A percentile compares a stretch with the other conserved stretches of the same genome.
These are phyloP conservation scores for Hydroisotoma schaefferi DNA, from an alignment of 2,888 invertebrate genomes.

Conservation along the genomic window DNA sequence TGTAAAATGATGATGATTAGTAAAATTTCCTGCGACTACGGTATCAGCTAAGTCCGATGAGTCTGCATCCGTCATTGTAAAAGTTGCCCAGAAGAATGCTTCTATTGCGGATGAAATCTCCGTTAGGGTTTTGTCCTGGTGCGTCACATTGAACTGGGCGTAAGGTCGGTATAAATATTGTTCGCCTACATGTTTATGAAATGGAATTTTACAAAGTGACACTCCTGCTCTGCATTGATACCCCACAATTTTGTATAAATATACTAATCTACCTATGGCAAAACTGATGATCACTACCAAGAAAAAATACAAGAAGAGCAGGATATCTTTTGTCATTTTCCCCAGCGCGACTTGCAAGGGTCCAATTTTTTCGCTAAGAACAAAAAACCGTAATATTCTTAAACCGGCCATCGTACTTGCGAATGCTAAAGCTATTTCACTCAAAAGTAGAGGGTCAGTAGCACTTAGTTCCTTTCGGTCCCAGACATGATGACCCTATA, in stretches of 20 bases:
- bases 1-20: conserved; percentile 58
- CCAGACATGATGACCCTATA: background rate
- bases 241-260: too few species aligned
- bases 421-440: conserved; percentile 64
- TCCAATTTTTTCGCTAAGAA: conserved; percentile 63
- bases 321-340: conserved; percentile 66
- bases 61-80: conserved; percentile 65
- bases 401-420: conserved; percentile 66
- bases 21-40: conserved; percentile 62
- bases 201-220: background rate
- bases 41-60: conserved; percentile 50
- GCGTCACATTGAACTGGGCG: background rate
- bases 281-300: conserved; percentile 61
- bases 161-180: conserved; percentile 16
- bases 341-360: conserved; percentile 60
- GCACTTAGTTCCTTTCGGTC: conserved; percentile 62
- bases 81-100: conserved; percentile 67
- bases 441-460: conserved; percentile 63
- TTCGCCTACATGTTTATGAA: conserved; percentile 3
- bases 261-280: conserved; percentile 54
- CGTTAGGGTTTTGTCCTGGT: conserved; percentile 53
- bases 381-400: conserved; percentile 62
- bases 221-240: too few species aligned
- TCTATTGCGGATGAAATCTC: conserved; percentile 60
- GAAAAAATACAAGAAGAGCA: conserved; percentile 60